These are phyloP conservation scores for Ancistrus triradiatus DNA, from an alignment of 2,113 vertebrate species.

Conservation along the genomic window DNA sequence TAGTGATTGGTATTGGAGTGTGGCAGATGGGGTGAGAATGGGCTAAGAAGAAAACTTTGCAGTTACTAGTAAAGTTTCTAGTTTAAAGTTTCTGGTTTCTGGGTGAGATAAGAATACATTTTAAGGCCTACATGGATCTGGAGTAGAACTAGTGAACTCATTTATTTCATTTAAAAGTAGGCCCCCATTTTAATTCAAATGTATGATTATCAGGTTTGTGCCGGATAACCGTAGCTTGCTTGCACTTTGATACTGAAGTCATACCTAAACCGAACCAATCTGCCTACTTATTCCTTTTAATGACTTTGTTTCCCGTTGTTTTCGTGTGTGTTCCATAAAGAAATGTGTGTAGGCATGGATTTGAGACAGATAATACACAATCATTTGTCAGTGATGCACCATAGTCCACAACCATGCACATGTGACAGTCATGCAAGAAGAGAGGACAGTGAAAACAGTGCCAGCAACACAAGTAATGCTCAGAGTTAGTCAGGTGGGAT, in stretches of 20 bases:
- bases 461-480: slow-evolving; percentile 44
- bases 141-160: too few relatives aligned
- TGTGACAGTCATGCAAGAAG: slow-evolving; percentile 36
- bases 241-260: background rate
- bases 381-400: slow-evolving; percentile 22
- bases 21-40: too few relatives aligned
- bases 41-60: too few relatives aligned
- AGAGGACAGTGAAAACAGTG: slow-evolving; percentile 30
- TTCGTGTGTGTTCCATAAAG: slow-evolving; percentile 9
- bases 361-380: slow-evolving; percentile 14
- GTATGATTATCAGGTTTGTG: too few relatives aligned
- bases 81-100: too few relatives aligned
- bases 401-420: slow-evolving; percentile 43
- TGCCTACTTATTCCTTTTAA: slow-evolving; percentile 14
- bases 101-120: too few relatives aligned
- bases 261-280: background rate
- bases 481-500: slow-evolving; percentile 33
- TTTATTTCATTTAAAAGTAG: too few relatives aligned
- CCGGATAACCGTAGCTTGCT: too few relatives aligned
- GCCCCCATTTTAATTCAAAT: too few relatives aligned
- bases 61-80: too few relatives aligned
- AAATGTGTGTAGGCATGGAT: slow-evolving; percentile 3
- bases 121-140: too few relatives aligned
- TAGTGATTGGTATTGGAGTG: too few relatives aligned
- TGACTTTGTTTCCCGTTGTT: background rate